Evolutionary conservation across 2,888 invertebrate species (phyloP).

Genomic region (Meandrusa payeni): DNA sequence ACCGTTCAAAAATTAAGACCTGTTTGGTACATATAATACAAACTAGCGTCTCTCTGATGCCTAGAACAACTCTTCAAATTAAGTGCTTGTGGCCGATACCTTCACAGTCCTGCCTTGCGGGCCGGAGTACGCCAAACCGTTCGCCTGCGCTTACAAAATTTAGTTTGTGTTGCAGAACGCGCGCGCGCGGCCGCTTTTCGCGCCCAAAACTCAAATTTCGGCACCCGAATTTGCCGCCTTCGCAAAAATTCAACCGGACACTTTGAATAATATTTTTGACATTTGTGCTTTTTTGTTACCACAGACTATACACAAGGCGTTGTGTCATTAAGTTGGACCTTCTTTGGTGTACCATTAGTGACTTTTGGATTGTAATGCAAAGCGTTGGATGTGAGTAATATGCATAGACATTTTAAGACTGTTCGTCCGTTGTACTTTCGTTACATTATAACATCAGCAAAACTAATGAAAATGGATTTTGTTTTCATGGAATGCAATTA

Average conservation of each 20-base stretch:
- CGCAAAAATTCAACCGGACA: constrained; percentile 27
- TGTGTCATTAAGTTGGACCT: constrained; percentile 41
- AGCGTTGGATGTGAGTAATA: constrained; percentile 71
- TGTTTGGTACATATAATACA: constrained; percentile 23
- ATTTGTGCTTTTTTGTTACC: constrained; percentile 33
- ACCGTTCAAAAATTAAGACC: constrained; percentile 27
- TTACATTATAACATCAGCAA: constrained; percentile 24
- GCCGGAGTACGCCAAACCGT: constrained; percentile 51
- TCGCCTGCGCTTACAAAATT: constrained; percentile 72
- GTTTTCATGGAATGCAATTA: constrained; percentile 14
- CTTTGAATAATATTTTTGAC: constrained; percentile 36
- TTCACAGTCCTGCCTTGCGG: constrained; percentile 60
- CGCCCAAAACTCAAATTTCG: constrained; percentile 68
- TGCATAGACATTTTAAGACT: constrained; percentile 50
- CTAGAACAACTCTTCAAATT: constrained; percentile 33
- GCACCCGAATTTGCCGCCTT: constrained; percentile 42
- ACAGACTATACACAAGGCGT: constrained; percentile 37
- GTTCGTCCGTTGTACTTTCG: constrained; percentile 65
- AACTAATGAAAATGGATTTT: background rate
- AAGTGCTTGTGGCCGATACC: constrained; percentile 54
- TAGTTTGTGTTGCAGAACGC: constrained; percentile 71
- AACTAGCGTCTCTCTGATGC: constrained; percentile 27
- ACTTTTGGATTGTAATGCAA: constrained; percentile 71
- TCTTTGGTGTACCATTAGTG: constrained; percentile 35
- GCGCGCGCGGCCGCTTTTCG: constrained; percentile 70